Evolutionary conservation across 2,888 invertebrate genomes (phyloP), one percentile per base, ranked within the genome.

Genomic region (Drosophila fungiperda): DNA sequence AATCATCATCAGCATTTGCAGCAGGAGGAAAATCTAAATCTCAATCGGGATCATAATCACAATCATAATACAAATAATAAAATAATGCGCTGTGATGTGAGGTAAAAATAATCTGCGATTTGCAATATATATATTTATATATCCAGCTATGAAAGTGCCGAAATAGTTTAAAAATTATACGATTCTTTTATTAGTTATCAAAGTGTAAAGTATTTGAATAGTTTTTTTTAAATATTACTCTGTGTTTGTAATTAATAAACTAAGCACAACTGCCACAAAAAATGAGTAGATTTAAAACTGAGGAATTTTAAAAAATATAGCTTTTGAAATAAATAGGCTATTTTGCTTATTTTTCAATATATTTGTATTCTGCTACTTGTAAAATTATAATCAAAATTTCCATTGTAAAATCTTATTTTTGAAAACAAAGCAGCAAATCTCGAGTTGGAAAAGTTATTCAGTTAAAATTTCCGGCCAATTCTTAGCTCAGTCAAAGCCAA

Each of bases 21-120:
- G 20, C 82, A 73, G 29, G 64, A 66, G 15, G 53, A 78, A 29
- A 65, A 49, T 57, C 71, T 48, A 6, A 52, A 40, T 54, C 65
- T 57, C 8, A 54, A 54, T 32, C 79, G 77, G 77, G 84, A 85
- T 71, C 82, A 72, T 35, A 80, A 80, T 71, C 82, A 78, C 54
- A 80, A 80, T 69, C 82, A 78, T 50, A 36, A 54, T n/a, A 17
- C 52, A 6, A 74, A 50, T 67, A 71, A 68, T 57, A 87, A 87
- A 59, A 75, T 72, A 70, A 87, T 87, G 87, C 87, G 86, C 69
- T 83, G 87, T 72, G 87, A 87, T 57, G 48, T 72, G 61, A 78
- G 78, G 78, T 78, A 78, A 65, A 69, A n/a, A n/a, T n/a, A n/a
- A n/a, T n/a, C n/a, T n/a, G n/a, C n/a, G n/a, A n/a, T n/a, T n/a